phyloP scores from a whole-genome alignment of 1,140 invertebrate species.

The Parasteatoda tepidariorum region DNA sequence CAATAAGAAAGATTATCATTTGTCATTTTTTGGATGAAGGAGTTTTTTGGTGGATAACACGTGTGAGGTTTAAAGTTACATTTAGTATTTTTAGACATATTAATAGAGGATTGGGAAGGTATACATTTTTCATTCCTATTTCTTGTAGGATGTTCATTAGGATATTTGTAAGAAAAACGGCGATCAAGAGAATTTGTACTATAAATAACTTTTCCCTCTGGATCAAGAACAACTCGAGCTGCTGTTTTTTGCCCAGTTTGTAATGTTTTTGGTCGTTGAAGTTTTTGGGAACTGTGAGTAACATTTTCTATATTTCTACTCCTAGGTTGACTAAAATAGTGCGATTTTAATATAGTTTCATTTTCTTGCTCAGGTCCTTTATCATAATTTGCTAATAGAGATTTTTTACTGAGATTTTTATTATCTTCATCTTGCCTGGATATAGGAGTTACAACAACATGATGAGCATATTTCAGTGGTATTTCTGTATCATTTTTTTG shows the following conservation, averaged over 20 bases:
- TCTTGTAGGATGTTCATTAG: not conserved
- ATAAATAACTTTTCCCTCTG: conserved; percentile 89
- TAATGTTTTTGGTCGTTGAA: not conserved
- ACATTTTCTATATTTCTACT: not conserved
- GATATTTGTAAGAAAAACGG: not conserved
- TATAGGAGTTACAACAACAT: conserved; percentile 40
- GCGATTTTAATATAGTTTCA: not conserved
- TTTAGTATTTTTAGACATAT: too few relatives aligned
- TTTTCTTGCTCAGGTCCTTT: not conserved
- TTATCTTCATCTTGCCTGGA: conserved; percentile 1
- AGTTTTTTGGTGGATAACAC: not conserved
- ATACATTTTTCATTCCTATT: not conserved
- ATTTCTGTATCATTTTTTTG: not conserved
- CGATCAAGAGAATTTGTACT: conserved; percentile 83
- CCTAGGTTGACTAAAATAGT: not conserved
- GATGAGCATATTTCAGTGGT: conserved; percentile 43
- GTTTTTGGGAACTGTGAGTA: not conserved
- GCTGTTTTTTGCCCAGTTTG: conserved; percentile 6
- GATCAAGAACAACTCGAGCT: conserved; percentile 86
- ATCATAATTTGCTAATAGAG: conserved; percentile 21
- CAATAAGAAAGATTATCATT: too few relatives aligned
- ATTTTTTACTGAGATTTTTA: not conserved
- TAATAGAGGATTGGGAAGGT: not conserved
- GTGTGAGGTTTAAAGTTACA: too few relatives aligned
- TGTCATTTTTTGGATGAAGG: too few relatives aligned